Conservation (phyloP, 2,797 vertebrate genomes). For the Lerista edwardsae region DNA sequence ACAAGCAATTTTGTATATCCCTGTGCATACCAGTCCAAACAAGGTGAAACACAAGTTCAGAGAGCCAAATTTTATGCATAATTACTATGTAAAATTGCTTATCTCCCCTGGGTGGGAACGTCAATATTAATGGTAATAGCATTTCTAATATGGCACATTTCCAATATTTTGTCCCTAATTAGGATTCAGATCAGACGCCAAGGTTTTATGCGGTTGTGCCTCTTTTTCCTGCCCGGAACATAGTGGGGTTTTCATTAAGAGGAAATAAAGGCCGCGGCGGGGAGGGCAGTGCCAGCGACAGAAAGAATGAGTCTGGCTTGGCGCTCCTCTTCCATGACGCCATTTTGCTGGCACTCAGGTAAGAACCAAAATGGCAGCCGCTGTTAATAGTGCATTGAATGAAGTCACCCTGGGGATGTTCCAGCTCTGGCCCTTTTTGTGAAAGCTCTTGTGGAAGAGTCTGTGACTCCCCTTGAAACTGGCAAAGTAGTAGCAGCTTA, state of each 20-base stretch:
- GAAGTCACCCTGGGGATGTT: fast-evolving
- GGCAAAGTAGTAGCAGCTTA: background rate
- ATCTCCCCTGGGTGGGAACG: constrained; percentile 69
- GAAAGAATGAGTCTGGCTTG: background rate
- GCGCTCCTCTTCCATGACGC: background rate
- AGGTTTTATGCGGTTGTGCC: constrained; percentile 40
- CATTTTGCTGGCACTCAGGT: background rate
- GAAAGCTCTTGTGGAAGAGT: background rate
- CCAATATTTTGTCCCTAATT: constrained; percentile 73
- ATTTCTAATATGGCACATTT: constrained; percentile 72
- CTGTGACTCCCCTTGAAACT: background rate
- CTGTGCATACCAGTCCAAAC: constrained; percentile 53
- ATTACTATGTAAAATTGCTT: constrained; percentile 73
- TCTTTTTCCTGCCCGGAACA: constrained; percentile 47
- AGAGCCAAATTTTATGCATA: constrained; percentile 72
- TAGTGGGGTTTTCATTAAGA: background rate
- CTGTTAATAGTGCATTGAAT: background rate
- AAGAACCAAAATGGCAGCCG: background rate
- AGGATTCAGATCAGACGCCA: constrained; percentile 63
- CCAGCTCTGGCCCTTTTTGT: background rate
- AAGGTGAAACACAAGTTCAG: constrained; percentile 64
- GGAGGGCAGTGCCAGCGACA: background rate
- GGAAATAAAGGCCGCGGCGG: background rate
- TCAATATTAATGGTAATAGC: constrained; percentile 71
- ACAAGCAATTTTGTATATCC: constrained; percentile 67